Evolutionary conservation across 2,888 invertebrate species (phyloP), one percentile per base, ranked within the genome.

Genomic region (Brachypterus glaber): DNA sequence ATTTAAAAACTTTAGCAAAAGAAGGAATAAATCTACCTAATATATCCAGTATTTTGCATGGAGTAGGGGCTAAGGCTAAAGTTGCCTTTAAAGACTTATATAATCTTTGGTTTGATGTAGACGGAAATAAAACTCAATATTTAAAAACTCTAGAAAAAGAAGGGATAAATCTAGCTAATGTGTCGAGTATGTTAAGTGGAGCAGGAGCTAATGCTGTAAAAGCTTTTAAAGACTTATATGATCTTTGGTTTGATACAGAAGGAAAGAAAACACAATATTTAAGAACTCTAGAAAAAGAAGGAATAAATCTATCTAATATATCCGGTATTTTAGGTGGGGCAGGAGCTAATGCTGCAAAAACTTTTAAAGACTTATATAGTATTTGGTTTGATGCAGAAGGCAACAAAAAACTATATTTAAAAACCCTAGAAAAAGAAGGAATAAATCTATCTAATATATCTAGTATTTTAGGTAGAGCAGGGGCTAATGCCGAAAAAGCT

Each of bases 41-140:
- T 34, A 42, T 53, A 21, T 54, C 54, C 21, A 47, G 50, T 45
- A 54, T 58, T 46, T 49, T 54, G 27, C 13, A 21, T 48, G 47
- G 43, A 45, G 45, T 49, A 48, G 41, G 35, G 21, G 32, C 16
- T 16, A 32, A 32, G 9, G 32, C n/a, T 32, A 12, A 8, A 32
- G 9, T 17, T n/a, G 32, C 32, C 18, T 32, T 32, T 32, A 16
- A 32, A 16, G 32, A 32, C 14, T 32, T 32, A 9, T 32, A 32
- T 32, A 18, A 32, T 9, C 32, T 32, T 8, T 32, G 14, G 32
- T 32, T 32, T 32, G 32, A 14, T 49, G 54, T 45, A 45, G 46
- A 53, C 45, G 49, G 49, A 38, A 50, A 12, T 17, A 40, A 40
- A 38, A 40, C 32, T 37, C 40, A 48, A 37, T 45, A 45, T 39